Percentiles rank a stretch among this genome's conserved stretches.
phyloP scores from a whole-genome alignment of 2,113 vertebrate species.

The Lophotis ruficrista region DNA sequence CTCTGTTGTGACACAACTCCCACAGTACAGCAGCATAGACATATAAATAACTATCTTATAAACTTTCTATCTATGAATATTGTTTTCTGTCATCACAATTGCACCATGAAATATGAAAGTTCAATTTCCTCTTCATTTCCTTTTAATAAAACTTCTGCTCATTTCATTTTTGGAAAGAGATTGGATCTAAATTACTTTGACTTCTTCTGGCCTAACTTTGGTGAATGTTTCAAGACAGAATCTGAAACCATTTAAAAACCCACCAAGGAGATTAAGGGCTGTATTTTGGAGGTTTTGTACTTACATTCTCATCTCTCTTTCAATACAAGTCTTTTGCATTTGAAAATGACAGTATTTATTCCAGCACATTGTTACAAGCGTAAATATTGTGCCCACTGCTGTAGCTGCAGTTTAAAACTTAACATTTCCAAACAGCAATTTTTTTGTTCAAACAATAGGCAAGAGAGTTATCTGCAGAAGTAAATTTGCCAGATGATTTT shows the following conservation, averaged over 20 bases:
- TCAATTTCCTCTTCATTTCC: slow-evolving; percentile 85
- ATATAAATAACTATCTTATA: slow-evolving; percentile 72
- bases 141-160: slow-evolving; percentile 82
- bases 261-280: neutral
- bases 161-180: slow-evolving; percentile 79
- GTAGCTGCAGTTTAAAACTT: neutral
- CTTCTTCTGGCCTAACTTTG: slow-evolving; percentile 75
- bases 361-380: neutral
- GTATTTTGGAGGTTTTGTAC: neutral
- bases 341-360: slow-evolving; percentile 10
- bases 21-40: slow-evolving; percentile 8
- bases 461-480: neutral
- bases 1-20: slow-evolving; percentile 35
- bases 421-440: neutral
- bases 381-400: neutral
- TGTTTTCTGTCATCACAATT: slow-evolving; percentile 80
- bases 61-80: slow-evolving; percentile 71
- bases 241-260: slow-evolving; percentile 40
- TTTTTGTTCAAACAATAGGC: neutral
- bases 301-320: neutral
- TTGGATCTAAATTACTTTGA: slow-evolving; percentile 85
- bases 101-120: slow-evolving; percentile 80
- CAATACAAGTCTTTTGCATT: neutral
- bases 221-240: slow-evolving; percentile 43
- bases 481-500: neutral